Evolutionary conservation across 1,140 invertebrate species (phyloP), one percentile per base, ranked within the genome.

Genomic region (Bombyx mori): DNA sequence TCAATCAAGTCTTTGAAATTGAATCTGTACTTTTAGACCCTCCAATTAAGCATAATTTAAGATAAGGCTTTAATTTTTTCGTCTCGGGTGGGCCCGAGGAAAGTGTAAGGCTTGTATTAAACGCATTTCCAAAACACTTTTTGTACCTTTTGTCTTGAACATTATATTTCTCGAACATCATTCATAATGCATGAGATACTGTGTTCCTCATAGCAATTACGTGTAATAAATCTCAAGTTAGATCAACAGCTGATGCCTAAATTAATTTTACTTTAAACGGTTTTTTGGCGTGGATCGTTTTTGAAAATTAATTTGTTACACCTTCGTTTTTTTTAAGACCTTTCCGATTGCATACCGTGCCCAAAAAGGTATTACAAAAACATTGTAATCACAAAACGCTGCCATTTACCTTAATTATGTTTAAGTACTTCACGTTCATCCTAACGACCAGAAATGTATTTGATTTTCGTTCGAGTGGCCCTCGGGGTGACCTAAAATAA

Each of bases 1-100:
- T 87, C 82, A 79, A 87, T 87, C 83, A 83, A 78, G 55, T 52
- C 61, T 60, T 79, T 75, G 75, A 84, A 78, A 85, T 83, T 85
- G 79, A 86, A 86, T 86, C 82, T 82, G 62, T 79, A 78, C 71
- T 73, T 77, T 83, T 78, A 77, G 75, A 80, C 77, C 83, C 83
- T 81, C 64, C 80, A 87, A 87, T 87, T 87, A 87, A 85, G 75
- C 77, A 83, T 87, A 87, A 87, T 87, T 87, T 79, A 73, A 87
- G 82, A 84, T 85, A 84, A 82, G 71, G 75, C 80, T 84, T 79
- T 85, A 82, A 79, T 84, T 86, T 81, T 79, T 78, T 75, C 80
- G 65, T 79, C 77, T 77, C 82, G 71, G 82, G 84, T 87, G 84
- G 82, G 74, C 84, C 70, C 58, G 66, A 69, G 57, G 63, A 69